These are phyloP conservation scores for Caenorhabditis plicata DNA, from an alignment of 2,888 invertebrate species.

Conservation along the genomic window DNA sequence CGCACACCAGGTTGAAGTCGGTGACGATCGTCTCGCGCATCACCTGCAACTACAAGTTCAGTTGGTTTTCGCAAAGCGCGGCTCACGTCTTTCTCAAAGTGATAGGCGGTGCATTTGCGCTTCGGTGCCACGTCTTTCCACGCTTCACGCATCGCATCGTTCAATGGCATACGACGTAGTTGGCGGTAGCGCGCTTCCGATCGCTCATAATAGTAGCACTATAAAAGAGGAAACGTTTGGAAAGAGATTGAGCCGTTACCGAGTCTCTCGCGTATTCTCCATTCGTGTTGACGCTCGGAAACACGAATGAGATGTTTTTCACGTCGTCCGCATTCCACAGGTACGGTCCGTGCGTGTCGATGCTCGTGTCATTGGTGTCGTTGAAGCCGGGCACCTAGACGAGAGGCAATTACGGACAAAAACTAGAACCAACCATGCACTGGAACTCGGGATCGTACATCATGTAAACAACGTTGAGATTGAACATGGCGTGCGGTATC, in stretches of 20 bases:
- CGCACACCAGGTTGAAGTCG: slow-evolving; percentile 65
- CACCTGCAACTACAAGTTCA: slow-evolving; percentile 32
- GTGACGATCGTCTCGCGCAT: slow-evolving; percentile 65
- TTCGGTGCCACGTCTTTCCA: slow-evolving; percentile 41
- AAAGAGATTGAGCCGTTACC: background rate
- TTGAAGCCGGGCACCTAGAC: slow-evolving; percentile 54
- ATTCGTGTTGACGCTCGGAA: slow-evolving; percentile 42
- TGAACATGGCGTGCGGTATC: slow-evolving; percentile 66
- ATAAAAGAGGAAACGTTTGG: slow-evolving; percentile 2
- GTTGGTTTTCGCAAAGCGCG: background rate
- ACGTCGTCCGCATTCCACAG: slow-evolving; percentile 54
- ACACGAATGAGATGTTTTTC: slow-evolving; percentile 51
- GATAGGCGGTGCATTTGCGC: slow-evolving; percentile 54
- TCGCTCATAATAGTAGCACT: slow-evolving; percentile 60
- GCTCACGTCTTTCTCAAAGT: slow-evolving; percentile 56
- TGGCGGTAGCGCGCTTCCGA: slow-evolving; percentile 52
- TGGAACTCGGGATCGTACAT: slow-evolving; percentile 60
- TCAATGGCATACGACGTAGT: slow-evolving; percentile 53
- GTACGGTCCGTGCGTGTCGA: slow-evolving; percentile 21
- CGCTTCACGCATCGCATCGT: slow-evolving; percentile 45
- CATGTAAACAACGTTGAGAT: slow-evolving; percentile 65
- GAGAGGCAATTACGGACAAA: background rate
- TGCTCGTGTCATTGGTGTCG: slow-evolving; percentile 38
- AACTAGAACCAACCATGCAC: slow-evolving; percentile 41
- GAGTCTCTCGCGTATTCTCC: slow-evolving; percentile 31